Conservation (phyloP, 2,888 invertebrate genomes). For the Drosophila kuntzei region DNA sequence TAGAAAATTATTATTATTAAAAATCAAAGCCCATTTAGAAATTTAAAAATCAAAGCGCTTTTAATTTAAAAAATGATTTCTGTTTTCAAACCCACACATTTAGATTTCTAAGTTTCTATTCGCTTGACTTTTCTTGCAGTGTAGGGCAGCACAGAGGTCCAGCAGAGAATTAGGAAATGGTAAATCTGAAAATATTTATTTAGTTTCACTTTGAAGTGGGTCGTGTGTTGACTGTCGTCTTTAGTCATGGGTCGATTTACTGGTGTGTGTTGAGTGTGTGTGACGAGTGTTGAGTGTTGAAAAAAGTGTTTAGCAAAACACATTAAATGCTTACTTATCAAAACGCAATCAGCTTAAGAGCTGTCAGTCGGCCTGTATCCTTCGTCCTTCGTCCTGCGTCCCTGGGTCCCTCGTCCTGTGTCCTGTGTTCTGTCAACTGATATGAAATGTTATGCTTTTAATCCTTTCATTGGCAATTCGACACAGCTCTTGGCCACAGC, state of each 20-base stretch:
- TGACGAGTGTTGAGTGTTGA: conserved; percentile 54
- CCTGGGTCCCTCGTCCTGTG: neutral
- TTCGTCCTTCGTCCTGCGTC: conserved; percentile 9
- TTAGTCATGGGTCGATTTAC: conserved; percentile 32
- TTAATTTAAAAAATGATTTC: too few relatives aligned
- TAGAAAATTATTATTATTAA: too few relatives aligned
- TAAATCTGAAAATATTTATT: conserved; percentile 72
- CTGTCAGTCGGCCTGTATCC: conserved; percentile 30
- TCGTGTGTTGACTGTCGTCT: conserved; percentile 39
- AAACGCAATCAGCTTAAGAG: conserved; percentile 78
- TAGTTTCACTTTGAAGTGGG: conserved; percentile 73
- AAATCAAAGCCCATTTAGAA: too few relatives aligned
- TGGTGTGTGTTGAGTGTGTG: conserved; percentile 37
- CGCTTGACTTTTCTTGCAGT: conserved; percentile 3
- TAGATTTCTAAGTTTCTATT: conserved; percentile 1
- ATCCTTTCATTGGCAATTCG: conserved; percentile 63
- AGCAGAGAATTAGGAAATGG: conserved; percentile 6
- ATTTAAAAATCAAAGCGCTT: too few relatives aligned
- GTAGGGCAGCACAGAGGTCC: conserved; percentile 5
- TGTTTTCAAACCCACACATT: neutral
- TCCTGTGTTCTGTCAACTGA: conserved; percentile 52
- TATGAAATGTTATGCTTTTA: conserved; percentile 69
- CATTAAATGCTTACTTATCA: conserved; percentile 82
- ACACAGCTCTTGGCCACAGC: conserved; percentile 35
- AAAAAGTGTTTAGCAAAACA: conserved; percentile 74